A percentile compares a stretch with the other conserved stretches of the same genome.
phyloP scores from a whole-genome alignment of 1,140 invertebrate species.

The Diorhabda elongata region DNA sequence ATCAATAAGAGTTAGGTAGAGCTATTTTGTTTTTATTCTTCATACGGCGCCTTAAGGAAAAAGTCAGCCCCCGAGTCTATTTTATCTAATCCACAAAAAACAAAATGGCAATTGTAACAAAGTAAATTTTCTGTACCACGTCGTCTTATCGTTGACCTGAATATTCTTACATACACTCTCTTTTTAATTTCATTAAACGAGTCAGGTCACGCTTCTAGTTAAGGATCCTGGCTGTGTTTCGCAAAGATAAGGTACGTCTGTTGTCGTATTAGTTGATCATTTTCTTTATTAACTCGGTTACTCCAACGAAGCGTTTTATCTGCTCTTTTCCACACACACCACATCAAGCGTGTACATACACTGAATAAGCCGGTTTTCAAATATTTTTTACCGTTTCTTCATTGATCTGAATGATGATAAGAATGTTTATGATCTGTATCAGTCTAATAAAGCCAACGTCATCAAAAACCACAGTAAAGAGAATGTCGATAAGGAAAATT shows the following conservation, averaged over 20 bases:
- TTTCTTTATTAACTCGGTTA: neutral
- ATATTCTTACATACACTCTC: neutral
- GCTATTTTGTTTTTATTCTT: too few species aligned
- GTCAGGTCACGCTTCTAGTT: neutral
- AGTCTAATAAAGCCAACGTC: too few species aligned
- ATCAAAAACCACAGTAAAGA: too few species aligned
- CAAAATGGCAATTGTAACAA: neutral
- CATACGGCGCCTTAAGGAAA: too few species aligned
- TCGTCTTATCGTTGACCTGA: neutral
- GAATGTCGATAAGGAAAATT: too few species aligned
- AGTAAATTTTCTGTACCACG: neutral
- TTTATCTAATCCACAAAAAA: too few species aligned
- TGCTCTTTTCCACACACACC: neutral
- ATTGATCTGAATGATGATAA: too few species aligned
- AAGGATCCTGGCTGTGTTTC: neutral
- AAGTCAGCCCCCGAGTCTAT: too few species aligned
- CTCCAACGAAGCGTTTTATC: neutral
- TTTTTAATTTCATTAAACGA: constrained; percentile 3
- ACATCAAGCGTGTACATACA: neutral
- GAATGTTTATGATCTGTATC: too few species aligned
- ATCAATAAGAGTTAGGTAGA: too few species aligned
- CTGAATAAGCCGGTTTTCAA: too few species aligned
- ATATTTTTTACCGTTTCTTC: too few species aligned
- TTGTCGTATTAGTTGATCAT: neutral
- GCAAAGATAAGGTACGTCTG: neutral